Conservation (phyloP, 2,888 invertebrate genomes). For the Drosophila putrida region DNA sequence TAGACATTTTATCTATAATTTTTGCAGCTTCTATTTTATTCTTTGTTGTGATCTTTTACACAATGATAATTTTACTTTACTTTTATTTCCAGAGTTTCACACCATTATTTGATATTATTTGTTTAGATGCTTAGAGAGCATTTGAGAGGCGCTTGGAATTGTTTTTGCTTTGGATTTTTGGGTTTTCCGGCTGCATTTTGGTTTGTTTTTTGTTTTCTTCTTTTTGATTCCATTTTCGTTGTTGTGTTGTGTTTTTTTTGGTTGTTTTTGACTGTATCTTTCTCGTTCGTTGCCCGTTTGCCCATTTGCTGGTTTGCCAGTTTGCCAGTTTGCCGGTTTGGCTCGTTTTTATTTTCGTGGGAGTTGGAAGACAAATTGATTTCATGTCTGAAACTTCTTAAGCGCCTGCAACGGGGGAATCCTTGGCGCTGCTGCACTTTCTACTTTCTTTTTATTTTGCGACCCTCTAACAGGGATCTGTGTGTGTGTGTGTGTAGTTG, state of each 20-base stretch:
- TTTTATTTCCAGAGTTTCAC: too few species aligned
- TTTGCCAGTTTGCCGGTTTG: constrained; percentile 30
- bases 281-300: constrained; percentile 24
- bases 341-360: constrained; percentile 72
- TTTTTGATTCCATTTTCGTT: constrained; percentile 6
- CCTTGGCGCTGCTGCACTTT: constrained; percentile 49
- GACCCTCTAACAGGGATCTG: neutral
- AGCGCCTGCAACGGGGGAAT: constrained; percentile 74
- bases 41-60: too few species aligned
- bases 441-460: constrained; percentile 23
- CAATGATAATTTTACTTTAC: too few species aligned
- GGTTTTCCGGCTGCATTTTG: constrained; percentile 26
- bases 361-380: constrained; percentile 82
- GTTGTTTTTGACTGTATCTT: constrained; percentile 26
- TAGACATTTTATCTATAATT: too few species aligned
- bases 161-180: constrained; percentile 2
- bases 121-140: constrained; percentile 23
- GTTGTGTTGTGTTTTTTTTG: constrained; percentile 19
- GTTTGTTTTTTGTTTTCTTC: neutral
- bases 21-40: too few species aligned
- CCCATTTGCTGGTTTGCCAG: constrained; percentile 24
- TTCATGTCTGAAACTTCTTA: constrained; percentile 82
- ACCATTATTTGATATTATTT: neutral
- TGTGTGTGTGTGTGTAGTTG: constrained; percentile 46
- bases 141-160: constrained; percentile 6